Evolutionary conservation across 2,797 vertebrate species (phyloP), one percentile per base, ranked within the genome.

Genomic region (Chaetodon trifasciatus): DNA sequence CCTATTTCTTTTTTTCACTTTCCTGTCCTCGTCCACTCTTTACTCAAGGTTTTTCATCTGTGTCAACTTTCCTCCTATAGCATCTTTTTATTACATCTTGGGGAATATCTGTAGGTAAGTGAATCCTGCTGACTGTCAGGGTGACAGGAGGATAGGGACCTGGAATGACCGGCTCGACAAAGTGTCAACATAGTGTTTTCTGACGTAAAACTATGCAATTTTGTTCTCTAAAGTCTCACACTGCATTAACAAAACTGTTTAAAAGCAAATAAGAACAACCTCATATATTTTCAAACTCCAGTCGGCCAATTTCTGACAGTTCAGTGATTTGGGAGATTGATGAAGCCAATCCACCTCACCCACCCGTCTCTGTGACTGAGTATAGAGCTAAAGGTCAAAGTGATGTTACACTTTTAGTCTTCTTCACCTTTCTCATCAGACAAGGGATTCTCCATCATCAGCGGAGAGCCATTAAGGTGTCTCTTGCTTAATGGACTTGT

Each of bases 401-500:
- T 78, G 85, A 86, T 84, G 89, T 87, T 93, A 87, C 75, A 90
- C 81, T 88, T 91, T 91, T 52, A 85, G 91, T 93, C 82, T 92
- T 91, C 93, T 93, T 90, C 88, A 89, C 88, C 85, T 91, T 89
- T 91, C 87, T 92, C 89, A 89, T 93, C 92, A 93, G 88, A 90
- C 86, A 81, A 79, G 85, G 83, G 90, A 91, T 94, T 94, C 89
- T 95, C 93, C 93, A 95, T 96, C 94, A 94, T 93, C 92, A 92
- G 92, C 79, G 4, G 72, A 79, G 88, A 88, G 81, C 92, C 92
- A 94, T 95, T 94, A 96, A 90, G 87, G 90, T 92, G 92, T 93
- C 93, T 94, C 91, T 81, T 90, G 86, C 92, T 91, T 95, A 96
- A 96, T 96, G 94, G 94, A 95, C 93, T 95, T 94, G 94, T 95